These are phyloP conservation scores for Dexiosoma caninum DNA, from an alignment of 2,888 invertebrate species.

Conservation along the genomic window DNA sequence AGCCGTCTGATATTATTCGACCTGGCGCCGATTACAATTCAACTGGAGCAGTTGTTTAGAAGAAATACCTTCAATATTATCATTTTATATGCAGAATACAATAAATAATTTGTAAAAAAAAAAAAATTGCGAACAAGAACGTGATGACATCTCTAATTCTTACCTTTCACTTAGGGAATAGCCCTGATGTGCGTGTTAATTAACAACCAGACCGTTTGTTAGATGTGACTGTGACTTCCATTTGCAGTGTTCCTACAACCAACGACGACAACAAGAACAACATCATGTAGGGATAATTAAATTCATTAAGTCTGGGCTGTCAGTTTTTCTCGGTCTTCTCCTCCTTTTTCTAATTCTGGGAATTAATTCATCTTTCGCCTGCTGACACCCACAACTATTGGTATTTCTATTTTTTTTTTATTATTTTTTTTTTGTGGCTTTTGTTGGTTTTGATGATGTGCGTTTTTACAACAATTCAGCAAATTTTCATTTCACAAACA, in stretches of 20 bases:
- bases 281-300: slow-evolving; percentile 41
- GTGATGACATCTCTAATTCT: neutral
- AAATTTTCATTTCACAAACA: slow-evolving; percentile 29
- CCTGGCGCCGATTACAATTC: too few relatives aligned
- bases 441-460: neutral
- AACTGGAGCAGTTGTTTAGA: too few relatives aligned
- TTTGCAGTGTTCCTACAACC: neutral
- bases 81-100: too few relatives aligned
- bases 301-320: slow-evolving; percentile 40
- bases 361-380: neutral
- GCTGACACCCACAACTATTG: neutral
- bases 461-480: slow-evolving; percentile 18
- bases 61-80: too few relatives aligned
- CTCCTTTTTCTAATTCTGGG: neutral
- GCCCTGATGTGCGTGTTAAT: neutral
- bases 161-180: neutral
- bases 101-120: too few relatives aligned
- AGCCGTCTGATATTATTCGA: too few relatives aligned
- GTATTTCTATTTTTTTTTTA: too few relatives aligned
- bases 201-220: neutral
- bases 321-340: neutral
- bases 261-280: neutral
- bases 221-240: neutral
- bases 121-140: too few relatives aligned
- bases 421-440: slow-evolving; percentile 8